Conservation (phyloP, 2,797 vertebrate genomes). For the Microhierax caerulescens region DNA sequence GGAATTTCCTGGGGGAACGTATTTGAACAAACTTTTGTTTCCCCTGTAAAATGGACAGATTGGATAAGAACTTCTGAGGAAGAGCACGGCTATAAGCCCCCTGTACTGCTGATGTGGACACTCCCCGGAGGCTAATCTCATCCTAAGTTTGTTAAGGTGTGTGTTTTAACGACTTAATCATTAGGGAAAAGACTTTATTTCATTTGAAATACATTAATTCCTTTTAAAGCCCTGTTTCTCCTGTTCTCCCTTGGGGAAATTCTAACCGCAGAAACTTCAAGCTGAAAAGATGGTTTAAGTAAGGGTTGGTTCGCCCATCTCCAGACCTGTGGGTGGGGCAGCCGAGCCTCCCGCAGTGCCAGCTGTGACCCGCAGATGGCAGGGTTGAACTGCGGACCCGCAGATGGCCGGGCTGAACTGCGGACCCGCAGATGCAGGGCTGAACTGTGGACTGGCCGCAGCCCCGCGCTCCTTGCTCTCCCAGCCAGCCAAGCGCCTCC, state of each 20-base stretch:
- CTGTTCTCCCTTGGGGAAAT: not conserved
- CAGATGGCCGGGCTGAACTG: too few species aligned
- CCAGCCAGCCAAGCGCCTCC: not conserved
- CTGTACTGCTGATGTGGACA: not conserved
- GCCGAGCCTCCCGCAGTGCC: not conserved
- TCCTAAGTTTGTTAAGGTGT: not conserved
- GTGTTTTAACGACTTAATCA: not conserved
- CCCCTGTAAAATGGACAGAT: not conserved
- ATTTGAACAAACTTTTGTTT: not conserved
- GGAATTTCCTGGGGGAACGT: not conserved
- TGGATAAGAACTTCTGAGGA: not conserved
- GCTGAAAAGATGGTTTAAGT: rapidly evolving
- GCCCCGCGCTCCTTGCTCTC: rapidly evolving
- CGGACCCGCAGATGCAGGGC: not conserved
- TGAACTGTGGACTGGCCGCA: not conserved
- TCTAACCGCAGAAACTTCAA: not conserved
- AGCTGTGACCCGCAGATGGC: conserved; percentile 44
- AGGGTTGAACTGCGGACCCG: not conserved
- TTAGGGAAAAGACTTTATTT: not conserved
- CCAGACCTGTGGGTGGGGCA: rapidly evolving
- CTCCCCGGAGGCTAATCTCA: not conserved
- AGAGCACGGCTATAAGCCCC: rapidly evolving
- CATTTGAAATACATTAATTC: not conserved
- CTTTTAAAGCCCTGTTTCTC: not conserved
- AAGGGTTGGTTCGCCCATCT: rapidly evolving